Conservation (phyloP, 2,113 vertebrate genomes). For the Vimba vimba region DNA sequence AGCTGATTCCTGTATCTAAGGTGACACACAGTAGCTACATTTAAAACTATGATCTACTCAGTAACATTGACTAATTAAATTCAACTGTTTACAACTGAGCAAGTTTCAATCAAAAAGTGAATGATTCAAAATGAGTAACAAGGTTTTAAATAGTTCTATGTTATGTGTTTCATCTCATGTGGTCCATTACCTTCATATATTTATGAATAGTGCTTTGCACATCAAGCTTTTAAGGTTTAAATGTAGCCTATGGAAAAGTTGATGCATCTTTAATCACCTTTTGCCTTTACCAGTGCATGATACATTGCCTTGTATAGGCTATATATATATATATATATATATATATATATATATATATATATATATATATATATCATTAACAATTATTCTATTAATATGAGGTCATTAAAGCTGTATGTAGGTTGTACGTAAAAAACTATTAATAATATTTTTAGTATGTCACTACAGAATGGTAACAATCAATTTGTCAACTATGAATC, state of each 20-base stretch:
- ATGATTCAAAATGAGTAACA: neutral
- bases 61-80: too few relatives aligned
- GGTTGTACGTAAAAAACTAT: too few relatives aligned
- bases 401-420: too few relatives aligned
- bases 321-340: too few relatives aligned
- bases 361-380: too few relatives aligned
- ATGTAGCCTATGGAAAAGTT: neutral
- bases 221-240: neutral
- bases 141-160: neutral
- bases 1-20: neutral
- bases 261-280: neutral
- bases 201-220: too few relatives aligned
- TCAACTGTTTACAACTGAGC: neutral
- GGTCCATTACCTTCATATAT: too few relatives aligned
- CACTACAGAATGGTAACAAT: neutral
- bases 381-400: too few relatives aligned
- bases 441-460: neutral
- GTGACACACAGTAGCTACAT: neutral
- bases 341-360: too few relatives aligned
- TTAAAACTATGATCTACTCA: neutral
- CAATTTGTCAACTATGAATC: neutral
- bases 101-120: neutral
- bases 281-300: too few relatives aligned
- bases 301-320: too few relatives aligned
- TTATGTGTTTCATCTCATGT: neutral